Percentiles rank a stretch among this genome's conserved stretches.
Evolutionary conservation across 1,140 invertebrate genomes (phyloP).

Genomic region (Diorhabda sublineata): DNA sequence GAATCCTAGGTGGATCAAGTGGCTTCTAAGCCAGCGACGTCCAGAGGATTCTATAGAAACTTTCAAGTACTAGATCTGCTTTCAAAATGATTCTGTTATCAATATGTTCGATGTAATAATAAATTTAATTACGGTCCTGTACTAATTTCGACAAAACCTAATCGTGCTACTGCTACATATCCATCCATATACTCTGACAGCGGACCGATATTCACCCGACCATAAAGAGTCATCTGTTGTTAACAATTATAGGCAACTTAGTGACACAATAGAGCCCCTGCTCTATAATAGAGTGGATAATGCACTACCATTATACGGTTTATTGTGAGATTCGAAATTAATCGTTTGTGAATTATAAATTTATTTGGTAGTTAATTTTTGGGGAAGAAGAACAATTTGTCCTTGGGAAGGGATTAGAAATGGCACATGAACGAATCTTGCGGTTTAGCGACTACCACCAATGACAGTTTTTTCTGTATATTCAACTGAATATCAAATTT

Average conservation of each 20-base stretch:
- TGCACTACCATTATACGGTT: constrained; percentile 41
- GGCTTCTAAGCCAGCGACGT: too few species aligned
- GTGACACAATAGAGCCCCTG: constrained; percentile 43
- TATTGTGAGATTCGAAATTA: constrained; percentile 40
- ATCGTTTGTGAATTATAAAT: constrained; percentile 46
- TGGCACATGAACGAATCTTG: neutral
- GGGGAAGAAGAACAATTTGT: neutral
- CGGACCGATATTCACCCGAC: constrained; percentile 23
- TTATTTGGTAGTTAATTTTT: constrained; percentile 37
- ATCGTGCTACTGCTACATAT: constrained; percentile 11
- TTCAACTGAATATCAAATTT: too few species aligned
- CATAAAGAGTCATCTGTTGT: constrained; percentile 44
- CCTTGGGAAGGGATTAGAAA: neutral
- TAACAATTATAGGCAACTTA: constrained; percentile 47
- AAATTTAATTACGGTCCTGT: neutral
- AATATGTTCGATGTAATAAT: too few species aligned
- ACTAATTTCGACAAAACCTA: constrained; percentile 3
- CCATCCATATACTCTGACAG: constrained; percentile 13
- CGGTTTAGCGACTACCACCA: neutral
- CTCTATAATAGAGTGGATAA: constrained; percentile 42
- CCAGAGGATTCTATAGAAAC: too few species aligned
- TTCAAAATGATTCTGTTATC: too few species aligned
- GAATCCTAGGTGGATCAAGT: too few species aligned
- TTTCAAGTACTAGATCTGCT: too few species aligned
- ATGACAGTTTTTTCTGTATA: too few species aligned